phyloP scores from a whole-genome alignment of 92 coral and sea anemone species.

The Phymanthus crucifer region DNA sequence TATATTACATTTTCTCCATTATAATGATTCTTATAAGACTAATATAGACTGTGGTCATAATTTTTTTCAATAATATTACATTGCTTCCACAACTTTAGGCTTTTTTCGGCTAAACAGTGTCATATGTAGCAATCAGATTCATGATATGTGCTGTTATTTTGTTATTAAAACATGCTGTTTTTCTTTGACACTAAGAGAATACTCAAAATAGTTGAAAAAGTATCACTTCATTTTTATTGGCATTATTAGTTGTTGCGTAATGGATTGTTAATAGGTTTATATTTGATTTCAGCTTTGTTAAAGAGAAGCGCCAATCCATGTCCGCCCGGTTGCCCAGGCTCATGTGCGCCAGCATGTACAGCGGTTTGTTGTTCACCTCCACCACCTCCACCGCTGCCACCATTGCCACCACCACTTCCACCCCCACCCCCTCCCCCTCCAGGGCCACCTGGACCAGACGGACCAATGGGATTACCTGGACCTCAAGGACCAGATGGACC shows the following conservation, averaged over 20 bases:
- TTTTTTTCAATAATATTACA: too few relatives aligned
- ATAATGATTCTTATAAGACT: too few relatives aligned
- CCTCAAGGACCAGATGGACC: constrained; percentile 97
- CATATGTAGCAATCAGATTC: too few relatives aligned
- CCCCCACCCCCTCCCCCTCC: constrained; percentile 94
- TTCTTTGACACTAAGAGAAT: too few relatives aligned
- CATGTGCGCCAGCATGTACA: constrained; percentile 63
- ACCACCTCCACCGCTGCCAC: constrained; percentile 57
- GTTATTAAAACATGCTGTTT: too few relatives aligned
- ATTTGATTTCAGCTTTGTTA: constrained; percentile 15
- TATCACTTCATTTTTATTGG: neutral
- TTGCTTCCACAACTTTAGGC: too few relatives aligned
- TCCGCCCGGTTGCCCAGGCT: constrained; percentile 45
- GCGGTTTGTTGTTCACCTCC: constrained; percentile 64
- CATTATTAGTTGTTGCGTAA: neutral
- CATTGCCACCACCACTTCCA: constrained; percentile 75
- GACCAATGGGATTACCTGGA: constrained; percentile 94
- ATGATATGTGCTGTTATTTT: too few relatives aligned
- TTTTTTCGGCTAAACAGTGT: too few relatives aligned
- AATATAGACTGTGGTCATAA: too few relatives aligned
- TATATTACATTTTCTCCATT: too few relatives aligned
- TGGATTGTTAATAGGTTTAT: neutral
- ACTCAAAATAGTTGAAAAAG: too few relatives aligned
- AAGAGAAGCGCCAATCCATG: constrained; percentile 58
- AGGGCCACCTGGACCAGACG: constrained; percentile 96